A percentile compares a stretch with the other conserved stretches of the same genome.
These are phyloP conservation scores for Slavum lentiscoides DNA, from an alignment of 2,888 invertebrate species.

Conservation along the genomic window DNA sequence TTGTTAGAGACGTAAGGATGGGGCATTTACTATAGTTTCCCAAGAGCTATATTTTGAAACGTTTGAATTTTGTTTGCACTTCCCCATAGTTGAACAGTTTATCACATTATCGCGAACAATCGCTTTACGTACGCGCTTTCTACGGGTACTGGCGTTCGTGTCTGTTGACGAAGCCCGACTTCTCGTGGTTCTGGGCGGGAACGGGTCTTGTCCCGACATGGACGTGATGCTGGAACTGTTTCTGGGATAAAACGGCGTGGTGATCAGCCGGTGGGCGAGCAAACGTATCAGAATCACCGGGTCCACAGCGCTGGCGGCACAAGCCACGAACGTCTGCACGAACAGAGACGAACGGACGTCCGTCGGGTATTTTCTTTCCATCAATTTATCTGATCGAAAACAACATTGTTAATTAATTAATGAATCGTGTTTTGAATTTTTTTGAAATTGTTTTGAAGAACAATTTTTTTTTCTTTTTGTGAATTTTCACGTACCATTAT, in stretches of 20 bases:
- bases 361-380: conserved; percentile 56
- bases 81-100: too few relatives aligned
- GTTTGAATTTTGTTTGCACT: too few relatives aligned
- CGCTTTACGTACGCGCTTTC: conserved; percentile 58
- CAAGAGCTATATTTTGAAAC: too few relatives aligned
- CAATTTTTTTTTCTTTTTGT: not conserved
- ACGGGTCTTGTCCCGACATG: conserved; percentile 59
- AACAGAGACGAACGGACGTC: conserved; percentile 58
- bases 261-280: conserved; percentile 64
- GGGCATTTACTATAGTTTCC: too few relatives aligned
- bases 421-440: not conserved
- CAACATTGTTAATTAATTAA: not conserved
- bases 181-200: conserved; percentile 58
- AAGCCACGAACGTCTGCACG: conserved; percentile 60
- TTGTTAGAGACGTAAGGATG: too few relatives aligned
- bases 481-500: conserved; percentile 55
- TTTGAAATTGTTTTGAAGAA: not conserved
- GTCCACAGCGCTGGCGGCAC: conserved; percentile 63
- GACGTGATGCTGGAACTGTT: conserved; percentile 62
- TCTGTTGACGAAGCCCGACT: conserved; percentile 61
- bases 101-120: not conserved
- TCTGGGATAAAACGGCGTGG: conserved; percentile 62
- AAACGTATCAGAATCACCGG: conserved; percentile 65
- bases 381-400: conserved; percentile 55
- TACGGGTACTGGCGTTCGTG: conserved; percentile 60